These are phyloP conservation scores for Nysson spinosus DNA, from an alignment of 2,888 invertebrate species.

Conservation along the genomic window DNA sequence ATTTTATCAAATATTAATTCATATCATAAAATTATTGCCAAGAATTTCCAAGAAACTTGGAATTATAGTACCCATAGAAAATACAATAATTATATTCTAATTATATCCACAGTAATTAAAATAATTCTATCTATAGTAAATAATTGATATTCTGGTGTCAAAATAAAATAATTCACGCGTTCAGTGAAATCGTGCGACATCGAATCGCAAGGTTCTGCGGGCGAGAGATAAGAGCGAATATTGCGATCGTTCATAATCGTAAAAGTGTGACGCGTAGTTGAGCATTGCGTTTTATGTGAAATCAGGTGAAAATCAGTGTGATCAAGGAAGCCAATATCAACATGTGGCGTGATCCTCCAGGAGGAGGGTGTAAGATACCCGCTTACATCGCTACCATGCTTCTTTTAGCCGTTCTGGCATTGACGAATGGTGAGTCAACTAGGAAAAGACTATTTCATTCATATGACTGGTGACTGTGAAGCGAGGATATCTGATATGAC, in stretches of 20 bases:
- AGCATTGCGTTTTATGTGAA: slow-evolving; percentile 51
- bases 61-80: no score
- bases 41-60: no score
- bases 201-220: no score
- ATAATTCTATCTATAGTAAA: no score
- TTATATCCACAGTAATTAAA: no score
- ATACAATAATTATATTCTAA: no score
- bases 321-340: slow-evolving; percentile 51
- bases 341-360: slow-evolving; percentile 74
- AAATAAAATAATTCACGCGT: no score
- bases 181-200: neutral
- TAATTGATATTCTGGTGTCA: no score
- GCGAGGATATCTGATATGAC: no score
- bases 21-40: no score
- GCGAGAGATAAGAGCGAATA: neutral
- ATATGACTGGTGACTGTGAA: no score
- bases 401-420: slow-evolving; percentile 60
- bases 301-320: slow-evolving; percentile 61
- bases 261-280: slow-evolving; percentile 13
- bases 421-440: slow-evolving; percentile 68
- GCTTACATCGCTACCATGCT: slow-evolving; percentile 60
- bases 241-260: slow-evolving; percentile 17
- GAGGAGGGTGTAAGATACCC: slow-evolving; percentile 60
- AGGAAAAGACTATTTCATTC: slow-evolving; percentile 3
- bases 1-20: no score